Conservation (phyloP, 2,888 invertebrate genomes). For the Dasysyrphus tricinctus region DNA sequence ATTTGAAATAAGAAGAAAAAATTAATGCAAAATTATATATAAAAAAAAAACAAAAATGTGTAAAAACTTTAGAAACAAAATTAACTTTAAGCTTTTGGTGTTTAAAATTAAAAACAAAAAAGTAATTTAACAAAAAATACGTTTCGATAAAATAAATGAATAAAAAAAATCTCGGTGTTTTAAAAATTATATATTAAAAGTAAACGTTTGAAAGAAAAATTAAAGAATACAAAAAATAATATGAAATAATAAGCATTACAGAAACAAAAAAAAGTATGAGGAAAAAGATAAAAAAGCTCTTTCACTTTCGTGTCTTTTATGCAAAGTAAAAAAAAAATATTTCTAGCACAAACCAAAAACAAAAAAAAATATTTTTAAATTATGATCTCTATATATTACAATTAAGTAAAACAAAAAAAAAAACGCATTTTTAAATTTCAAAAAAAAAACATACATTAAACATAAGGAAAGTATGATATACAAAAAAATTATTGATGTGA, state of each 20-base stretch:
- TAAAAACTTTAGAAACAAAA: constrained; percentile 78
- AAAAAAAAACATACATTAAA: constrained; percentile 76
- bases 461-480: constrained; percentile 77
- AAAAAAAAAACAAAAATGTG: constrained; percentile 54
- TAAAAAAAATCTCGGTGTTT: constrained; percentile 72
- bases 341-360: constrained; percentile 69
- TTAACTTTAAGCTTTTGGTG: constrained; percentile 84
- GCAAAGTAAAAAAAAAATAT: constrained; percentile 78
- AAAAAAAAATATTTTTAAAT: constrained; percentile 72
- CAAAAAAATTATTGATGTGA: constrained; percentile 77
- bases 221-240: constrained; percentile 63
- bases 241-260: constrained; percentile 77
- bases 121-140: constrained; percentile 66
- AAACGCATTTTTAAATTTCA: constrained; percentile 76
- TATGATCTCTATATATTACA: constrained; percentile 81
- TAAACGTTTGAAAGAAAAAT: constrained; percentile 77
- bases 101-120: constrained; percentile 79
- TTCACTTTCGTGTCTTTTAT: constrained; percentile 84
- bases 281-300: constrained; percentile 80
- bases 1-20: constrained; percentile 58
- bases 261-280: constrained; percentile 59
- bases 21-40: constrained; percentile 71
- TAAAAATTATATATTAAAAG: constrained; percentile 70
- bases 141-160: constrained; percentile 56
- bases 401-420: constrained; percentile 77